These are phyloP conservation scores for Enteromius treurensis DNA, from an alignment of 2,797 vertebrate species.

Conservation along the genomic window DNA sequence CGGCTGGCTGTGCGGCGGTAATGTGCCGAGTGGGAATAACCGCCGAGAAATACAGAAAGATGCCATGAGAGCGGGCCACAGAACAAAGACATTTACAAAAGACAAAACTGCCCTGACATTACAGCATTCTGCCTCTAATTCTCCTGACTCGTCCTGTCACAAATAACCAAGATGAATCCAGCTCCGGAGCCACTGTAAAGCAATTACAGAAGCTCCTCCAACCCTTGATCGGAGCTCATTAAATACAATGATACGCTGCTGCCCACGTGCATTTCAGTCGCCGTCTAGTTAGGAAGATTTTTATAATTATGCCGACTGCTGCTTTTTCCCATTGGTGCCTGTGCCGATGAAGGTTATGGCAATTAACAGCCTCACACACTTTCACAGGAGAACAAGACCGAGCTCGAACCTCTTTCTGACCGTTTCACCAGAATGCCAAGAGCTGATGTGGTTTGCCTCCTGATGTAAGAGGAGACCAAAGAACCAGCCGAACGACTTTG, in stretches of 20 bases:
- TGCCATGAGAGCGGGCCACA: conserved; percentile 4
- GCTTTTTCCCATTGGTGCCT: conserved; percentile 50
- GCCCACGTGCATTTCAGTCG: conserved; percentile 39
- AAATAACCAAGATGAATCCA: conserved; percentile 38
- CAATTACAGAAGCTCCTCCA: conserved; percentile 46
- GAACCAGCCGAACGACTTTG: not conserved
- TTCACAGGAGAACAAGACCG: not conserved
- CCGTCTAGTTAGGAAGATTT: conserved; percentile 52
- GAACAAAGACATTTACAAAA: conserved; percentile 29
- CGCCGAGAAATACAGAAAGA: conserved; percentile 14
- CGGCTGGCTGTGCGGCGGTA: conserved; percentile 65
- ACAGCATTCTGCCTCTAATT: conserved; percentile 23
- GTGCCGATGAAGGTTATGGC: conserved; percentile 71
- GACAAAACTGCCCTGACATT: conserved; percentile 30
- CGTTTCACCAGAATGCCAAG: not conserved
- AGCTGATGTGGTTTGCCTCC: conserved; percentile 47
- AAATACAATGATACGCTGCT: conserved; percentile 57
- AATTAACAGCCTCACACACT: conserved; percentile 73
- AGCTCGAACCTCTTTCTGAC: conserved; percentile 6
- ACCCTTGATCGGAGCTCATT: conserved; percentile 60
- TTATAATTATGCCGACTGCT: conserved; percentile 67
- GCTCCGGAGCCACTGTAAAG: conserved; percentile 38
- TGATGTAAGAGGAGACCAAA: not conserved
- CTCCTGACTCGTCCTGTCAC: conserved; percentile 50
- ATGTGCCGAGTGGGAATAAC: conserved; percentile 42